phyloP scores from a whole-genome alignment of 2,888 invertebrate genomes.

The Hemithea aestivaria region DNA sequence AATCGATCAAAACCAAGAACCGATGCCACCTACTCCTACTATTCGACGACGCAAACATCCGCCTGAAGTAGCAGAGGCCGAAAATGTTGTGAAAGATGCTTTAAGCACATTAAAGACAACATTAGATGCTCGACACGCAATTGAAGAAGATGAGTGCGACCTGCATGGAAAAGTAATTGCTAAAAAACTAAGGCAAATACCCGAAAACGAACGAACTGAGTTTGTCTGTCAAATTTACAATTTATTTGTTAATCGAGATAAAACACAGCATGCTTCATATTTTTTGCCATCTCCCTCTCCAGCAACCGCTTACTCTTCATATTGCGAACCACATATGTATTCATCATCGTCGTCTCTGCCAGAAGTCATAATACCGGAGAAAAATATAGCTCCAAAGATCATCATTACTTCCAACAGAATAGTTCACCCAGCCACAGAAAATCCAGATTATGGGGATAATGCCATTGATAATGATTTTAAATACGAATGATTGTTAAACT shows the following conservation, averaged over 20 bases:
- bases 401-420: constrained; percentile 2
- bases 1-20: neutral
- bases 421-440: constrained; percentile 1
- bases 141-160: constrained; percentile 17
- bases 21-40: constrained; percentile 1
- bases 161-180: constrained; percentile 16
- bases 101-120: constrained; percentile 11
- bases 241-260: constrained; percentile 14
- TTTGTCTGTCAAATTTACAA: constrained; percentile 16
- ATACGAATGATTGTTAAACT: constrained; percentile 1
- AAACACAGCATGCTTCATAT: constrained; percentile 8
- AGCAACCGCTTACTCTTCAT: constrained; percentile 4
- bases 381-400: neutral
- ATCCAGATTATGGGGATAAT: constrained; percentile 1
- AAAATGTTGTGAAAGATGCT: constrained; percentile 12
- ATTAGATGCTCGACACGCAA: constrained; percentile 9
- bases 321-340: constrained; percentile 1
- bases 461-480: constrained; percentile 2
- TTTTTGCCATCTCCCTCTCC: constrained; percentile 9
- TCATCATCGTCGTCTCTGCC: neutral
- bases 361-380: neutral
- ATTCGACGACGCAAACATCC: constrained; percentile 2
- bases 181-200: constrained; percentile 16
- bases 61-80: constrained; percentile 1
- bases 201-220: constrained; percentile 8